These are phyloP conservation scores for Limnothrissa miodon DNA, from an alignment of 2,113 vertebrate genomes.

Conservation along the genomic window DNA sequence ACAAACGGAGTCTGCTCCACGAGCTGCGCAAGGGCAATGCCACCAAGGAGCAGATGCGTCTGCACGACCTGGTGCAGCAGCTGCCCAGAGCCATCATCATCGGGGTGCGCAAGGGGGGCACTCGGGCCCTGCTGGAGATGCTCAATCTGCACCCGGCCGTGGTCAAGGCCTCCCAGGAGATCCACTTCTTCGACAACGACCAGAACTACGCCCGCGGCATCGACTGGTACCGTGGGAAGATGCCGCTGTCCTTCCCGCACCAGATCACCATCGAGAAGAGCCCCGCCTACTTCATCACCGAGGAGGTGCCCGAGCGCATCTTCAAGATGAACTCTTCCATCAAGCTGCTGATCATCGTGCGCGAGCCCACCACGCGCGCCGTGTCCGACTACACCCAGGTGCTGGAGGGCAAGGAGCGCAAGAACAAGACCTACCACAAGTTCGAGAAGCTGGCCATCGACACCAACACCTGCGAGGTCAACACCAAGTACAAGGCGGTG, in stretches of 20 bases:
- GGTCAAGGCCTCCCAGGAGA: constrained; percentile 96
- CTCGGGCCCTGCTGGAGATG: constrained; percentile 93
- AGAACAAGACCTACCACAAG: constrained; percentile 95
- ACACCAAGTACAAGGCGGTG: constrained; percentile 95
- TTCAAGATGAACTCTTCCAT: constrained; percentile 97
- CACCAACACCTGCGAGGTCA: constrained; percentile 86
- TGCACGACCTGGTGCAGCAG: constrained; percentile 88
- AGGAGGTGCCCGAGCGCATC: constrained; percentile 95
- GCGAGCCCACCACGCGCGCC: constrained; percentile 92
- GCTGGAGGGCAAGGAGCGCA: constrained; percentile 92
- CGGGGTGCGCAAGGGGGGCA: constrained; percentile 92
- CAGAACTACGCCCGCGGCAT: constrained; percentile 91
- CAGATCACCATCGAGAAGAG: constrained; percentile 98
- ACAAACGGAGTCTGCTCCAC: constrained; percentile 82
- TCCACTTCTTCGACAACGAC: constrained; percentile 97
- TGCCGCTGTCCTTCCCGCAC: constrained; percentile 93
- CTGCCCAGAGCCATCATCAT: constrained; percentile 95
- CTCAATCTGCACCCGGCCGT: constrained; percentile 92
- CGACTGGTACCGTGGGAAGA: constrained; percentile 94
- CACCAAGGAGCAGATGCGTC: constrained; percentile 83
- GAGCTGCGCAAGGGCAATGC: constrained; percentile 84
- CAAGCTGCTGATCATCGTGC: constrained; percentile 92
- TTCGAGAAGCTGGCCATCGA: constrained; percentile 94
- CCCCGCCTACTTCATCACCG: constrained; percentile 93
- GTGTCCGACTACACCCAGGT: constrained; percentile 98